Evolutionary conservation across 2,888 invertebrate species (phyloP).

Genomic region (Drosophila ezoana): DNA sequence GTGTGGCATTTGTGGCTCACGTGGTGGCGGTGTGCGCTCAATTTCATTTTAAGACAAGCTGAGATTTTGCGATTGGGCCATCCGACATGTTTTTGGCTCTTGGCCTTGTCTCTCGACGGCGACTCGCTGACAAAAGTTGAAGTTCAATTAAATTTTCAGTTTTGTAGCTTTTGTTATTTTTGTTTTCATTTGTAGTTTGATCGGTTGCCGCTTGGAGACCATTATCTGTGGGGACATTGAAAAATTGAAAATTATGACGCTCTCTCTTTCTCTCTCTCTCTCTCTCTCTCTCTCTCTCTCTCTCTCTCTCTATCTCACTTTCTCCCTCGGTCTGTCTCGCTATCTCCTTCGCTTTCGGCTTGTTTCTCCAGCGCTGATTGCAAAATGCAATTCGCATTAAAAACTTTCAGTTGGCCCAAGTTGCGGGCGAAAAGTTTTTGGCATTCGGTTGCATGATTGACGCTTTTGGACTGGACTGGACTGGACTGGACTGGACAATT

Average conservation of each 20-base stretch:
- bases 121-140: slow-evolving; percentile 50
- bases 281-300: neutral
- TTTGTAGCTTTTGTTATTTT: slow-evolving; percentile 36
- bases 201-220: slow-evolving; percentile 13
- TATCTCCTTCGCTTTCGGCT: neutral
- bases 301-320: no score
- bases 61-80: slow-evolving; percentile 48
- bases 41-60: slow-evolving; percentile 59
- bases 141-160: slow-evolving; percentile 72
- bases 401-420: slow-evolving; percentile 54
- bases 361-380: slow-evolving; percentile 58
- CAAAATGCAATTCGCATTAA: slow-evolving; percentile 72
- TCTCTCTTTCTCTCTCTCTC: neutral
- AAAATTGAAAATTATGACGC: slow-evolving; percentile 60
- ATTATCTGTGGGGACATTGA: slow-evolving; percentile 42
- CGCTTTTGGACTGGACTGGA: slow-evolving; percentile 32
- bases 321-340: neutral
- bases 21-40: slow-evolving; percentile 43
- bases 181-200: slow-evolving; percentile 33
- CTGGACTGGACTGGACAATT: slow-evolving; percentile 36
- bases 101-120: slow-evolving; percentile 29
- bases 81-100: slow-evolving; percentile 36
- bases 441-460: slow-evolving; percentile 48
- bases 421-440: slow-evolving; percentile 40
- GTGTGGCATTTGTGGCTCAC: slow-evolving; percentile 20